Evolutionary conservation across 1,140 invertebrate species (phyloP).

Genomic region (Neuroterus valhalla): DNA sequence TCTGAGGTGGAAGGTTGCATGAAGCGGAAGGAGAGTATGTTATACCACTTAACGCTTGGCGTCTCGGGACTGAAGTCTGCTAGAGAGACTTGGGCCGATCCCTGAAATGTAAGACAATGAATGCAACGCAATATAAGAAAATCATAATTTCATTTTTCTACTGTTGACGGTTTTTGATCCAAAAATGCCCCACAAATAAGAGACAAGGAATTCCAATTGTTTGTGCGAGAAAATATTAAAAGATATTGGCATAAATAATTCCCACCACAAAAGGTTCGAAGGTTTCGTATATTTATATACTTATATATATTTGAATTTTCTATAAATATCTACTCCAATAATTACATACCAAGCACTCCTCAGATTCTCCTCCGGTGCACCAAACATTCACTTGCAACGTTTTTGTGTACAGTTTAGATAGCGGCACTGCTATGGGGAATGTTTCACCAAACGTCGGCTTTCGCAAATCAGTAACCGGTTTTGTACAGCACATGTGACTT

Average conservation of each 20-base stretch:
- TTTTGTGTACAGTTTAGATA: conserved; percentile 86
- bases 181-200: too few species aligned
- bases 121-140: too few species aligned
- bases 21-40: conserved; percentile 91
- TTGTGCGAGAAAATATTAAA: too few species aligned
- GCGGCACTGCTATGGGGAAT: conserved; percentile 84
- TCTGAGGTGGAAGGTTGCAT: conserved; percentile 79
- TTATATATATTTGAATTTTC: neutral
- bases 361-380: conserved; percentile 80
- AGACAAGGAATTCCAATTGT: too few species aligned
- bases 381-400: conserved; percentile 93
- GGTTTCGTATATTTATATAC: conserved; percentile 15
- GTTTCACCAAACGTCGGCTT: conserved; percentile 88
- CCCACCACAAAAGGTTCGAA: neutral
- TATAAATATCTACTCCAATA: conserved; percentile 20
- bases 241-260: too few species aligned
- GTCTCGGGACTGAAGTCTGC: conserved; percentile 93
- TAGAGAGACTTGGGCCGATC: conserved; percentile 95
- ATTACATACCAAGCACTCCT: conserved; percentile 87
- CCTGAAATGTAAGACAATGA: conserved; percentile 77
- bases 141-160: too few species aligned
- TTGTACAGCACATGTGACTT: conserved; percentile 82
- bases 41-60: conserved; percentile 93
- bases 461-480: conserved; percentile 82
- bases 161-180: too few species aligned